Percentiles rank a stretch among this genome's conserved stretches.
These are phyloP conservation scores for Proisotoma minuta DNA, from an alignment of 2,888 invertebrate species.

Conservation along the genomic window DNA sequence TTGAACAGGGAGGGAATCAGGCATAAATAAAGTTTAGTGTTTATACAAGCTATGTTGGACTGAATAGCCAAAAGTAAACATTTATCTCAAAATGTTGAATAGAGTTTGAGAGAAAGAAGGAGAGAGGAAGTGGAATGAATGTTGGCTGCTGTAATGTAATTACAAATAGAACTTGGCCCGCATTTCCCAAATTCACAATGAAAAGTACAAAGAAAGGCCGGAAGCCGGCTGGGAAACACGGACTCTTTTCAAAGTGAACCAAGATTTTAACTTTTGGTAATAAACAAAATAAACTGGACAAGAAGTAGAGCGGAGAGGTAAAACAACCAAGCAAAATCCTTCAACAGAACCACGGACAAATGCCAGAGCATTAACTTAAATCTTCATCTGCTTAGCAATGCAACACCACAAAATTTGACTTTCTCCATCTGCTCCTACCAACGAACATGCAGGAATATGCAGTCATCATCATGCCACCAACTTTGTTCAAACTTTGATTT, in stretches of 20 bases:
- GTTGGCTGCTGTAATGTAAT: not conserved
- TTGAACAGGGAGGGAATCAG: not conserved
- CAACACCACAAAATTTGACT: not conserved
- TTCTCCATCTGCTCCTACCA: not conserved
- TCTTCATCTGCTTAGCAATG: too few relatives aligned
- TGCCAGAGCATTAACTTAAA: not conserved
- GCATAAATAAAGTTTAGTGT: not conserved
- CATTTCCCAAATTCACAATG: not conserved
- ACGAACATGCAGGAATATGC: too few relatives aligned
- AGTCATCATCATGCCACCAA: too few relatives aligned
- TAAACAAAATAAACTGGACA: slow-evolving; percentile 15
- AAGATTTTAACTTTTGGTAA: slow-evolving; percentile 7
- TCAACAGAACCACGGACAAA: not conserved
- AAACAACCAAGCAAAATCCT: too few relatives aligned
- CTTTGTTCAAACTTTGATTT: too few relatives aligned
- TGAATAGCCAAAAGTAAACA: not conserved
- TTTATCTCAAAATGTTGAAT: not conserved
- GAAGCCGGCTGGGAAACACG: not conserved
- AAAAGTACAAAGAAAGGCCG: not conserved
- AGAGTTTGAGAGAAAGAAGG: not conserved
- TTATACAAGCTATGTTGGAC: not conserved
- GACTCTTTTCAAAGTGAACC: not conserved
- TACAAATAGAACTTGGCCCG: slow-evolving; percentile 6
- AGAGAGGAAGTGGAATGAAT: not conserved
- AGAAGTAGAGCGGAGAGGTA: not conserved